phyloP scores from a whole-genome alignment of 1,140 invertebrate species.

The Drosophila navojoa region DNA sequence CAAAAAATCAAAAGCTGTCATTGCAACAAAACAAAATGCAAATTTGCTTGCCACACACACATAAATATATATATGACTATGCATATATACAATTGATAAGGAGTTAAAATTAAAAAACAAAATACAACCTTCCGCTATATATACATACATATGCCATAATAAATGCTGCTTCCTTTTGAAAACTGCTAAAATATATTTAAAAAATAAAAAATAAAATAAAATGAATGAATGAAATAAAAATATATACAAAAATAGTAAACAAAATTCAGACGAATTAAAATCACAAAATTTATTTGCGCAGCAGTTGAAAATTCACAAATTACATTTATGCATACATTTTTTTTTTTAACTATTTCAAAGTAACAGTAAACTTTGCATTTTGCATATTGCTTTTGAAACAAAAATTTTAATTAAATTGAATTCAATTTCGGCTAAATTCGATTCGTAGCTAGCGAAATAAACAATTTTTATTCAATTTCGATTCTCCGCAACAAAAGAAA shows the following conservation, averaged over 20 bases:
- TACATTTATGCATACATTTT: constrained; percentile 6
- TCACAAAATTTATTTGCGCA: constrained; percentile 7
- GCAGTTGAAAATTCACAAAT: constrained; percentile 6
- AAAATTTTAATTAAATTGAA: constrained; percentile 11
- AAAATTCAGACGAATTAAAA: background rate
- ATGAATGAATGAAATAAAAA: background rate
- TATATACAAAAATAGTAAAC: background rate
- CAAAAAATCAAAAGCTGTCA: constrained; percentile 7
- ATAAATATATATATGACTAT: background rate
- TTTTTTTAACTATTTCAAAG: background rate
- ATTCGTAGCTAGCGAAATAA: constrained; percentile 34
- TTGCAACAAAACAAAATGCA: constrained; percentile 16
- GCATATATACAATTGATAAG: constrained; percentile 8
- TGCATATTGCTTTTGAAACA: constrained; percentile 45
- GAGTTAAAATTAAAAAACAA: background rate
- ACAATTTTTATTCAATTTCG: constrained; percentile 16
- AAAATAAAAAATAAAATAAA: no score
- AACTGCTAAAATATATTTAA: background rate
- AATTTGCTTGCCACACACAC: constrained; percentile 20
- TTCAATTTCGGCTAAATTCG: no score
- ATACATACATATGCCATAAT: constrained; percentile 28
- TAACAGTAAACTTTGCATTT: constrained; percentile 39
- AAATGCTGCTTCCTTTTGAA: constrained; percentile 27
- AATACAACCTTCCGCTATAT: constrained; percentile 15
- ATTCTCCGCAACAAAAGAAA: constrained; percentile 6